phyloP scores from a whole-genome alignment of 1,140 invertebrate genomes.

The Drosophila malerkotliana region DNA sequence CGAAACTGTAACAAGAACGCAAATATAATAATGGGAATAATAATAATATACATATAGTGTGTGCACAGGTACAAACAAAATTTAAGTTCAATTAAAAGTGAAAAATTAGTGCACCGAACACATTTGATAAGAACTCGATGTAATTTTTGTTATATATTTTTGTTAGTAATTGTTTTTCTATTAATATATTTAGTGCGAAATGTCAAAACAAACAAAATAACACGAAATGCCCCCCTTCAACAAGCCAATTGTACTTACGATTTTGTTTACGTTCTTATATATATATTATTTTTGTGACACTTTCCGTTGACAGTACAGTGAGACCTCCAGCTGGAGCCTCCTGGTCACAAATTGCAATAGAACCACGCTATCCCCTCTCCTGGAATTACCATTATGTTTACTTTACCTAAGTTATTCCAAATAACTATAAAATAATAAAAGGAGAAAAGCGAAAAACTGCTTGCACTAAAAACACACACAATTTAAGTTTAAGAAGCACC shows the following conservation, averaged over 20 bases:
- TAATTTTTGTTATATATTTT: conserved; percentile 82
- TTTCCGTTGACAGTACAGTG: not conserved
- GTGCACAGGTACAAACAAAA: conserved; percentile 70
- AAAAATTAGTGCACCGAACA: conserved; percentile 46
- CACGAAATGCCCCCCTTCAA: conserved; percentile 40
- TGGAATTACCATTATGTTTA: conserved; percentile 23
- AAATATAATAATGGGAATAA: conserved; percentile 40
- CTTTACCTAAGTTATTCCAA: conserved; percentile 73
- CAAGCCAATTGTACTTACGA: conserved; percentile 78
- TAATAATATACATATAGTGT: conserved; percentile 20
- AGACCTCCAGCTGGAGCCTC: not conserved
- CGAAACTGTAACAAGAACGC: conserved; percentile 47
- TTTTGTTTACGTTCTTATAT: conserved; percentile 27
- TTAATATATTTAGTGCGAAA: conserved; percentile 77
- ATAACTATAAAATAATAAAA: conserved; percentile 73
- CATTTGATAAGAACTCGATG: conserved; percentile 52
- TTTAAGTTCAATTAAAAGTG: conserved; percentile 58
- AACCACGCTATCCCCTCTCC: conserved; percentile 5
- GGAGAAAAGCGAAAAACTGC: conserved; percentile 20
- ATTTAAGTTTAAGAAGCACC: conserved; percentile 58
- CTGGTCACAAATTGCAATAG: conserved; percentile 14
- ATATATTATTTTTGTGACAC: conserved; percentile 14
- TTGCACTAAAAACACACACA: conserved; percentile 28
- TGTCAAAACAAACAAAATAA: conserved; percentile 44
- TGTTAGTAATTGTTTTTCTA: conserved; percentile 80